Conservation (phyloP, 2,797 vertebrate genomes). For the Morelia viridis region DNA sequence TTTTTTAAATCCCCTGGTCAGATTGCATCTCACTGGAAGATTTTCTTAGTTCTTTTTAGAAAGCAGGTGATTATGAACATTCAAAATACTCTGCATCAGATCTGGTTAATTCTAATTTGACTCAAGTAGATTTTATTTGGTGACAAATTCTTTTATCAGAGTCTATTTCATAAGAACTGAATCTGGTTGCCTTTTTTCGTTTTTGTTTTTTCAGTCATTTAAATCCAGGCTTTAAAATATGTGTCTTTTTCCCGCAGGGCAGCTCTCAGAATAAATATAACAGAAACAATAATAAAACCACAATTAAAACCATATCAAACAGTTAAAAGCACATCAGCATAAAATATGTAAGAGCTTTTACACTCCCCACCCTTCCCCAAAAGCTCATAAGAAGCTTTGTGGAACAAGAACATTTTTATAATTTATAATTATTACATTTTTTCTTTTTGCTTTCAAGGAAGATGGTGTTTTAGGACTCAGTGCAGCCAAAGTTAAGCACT, state of each 20-base stretch:
- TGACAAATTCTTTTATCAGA: neutral
- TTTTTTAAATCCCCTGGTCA: neutral
- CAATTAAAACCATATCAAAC: neutral
- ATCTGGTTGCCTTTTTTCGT: neutral
- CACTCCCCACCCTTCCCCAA: neutral
- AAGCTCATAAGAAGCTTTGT: neutral
- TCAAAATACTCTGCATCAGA: neutral
- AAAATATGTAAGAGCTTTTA: neutral
- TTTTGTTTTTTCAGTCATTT: neutral
- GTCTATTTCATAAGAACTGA: neutral
- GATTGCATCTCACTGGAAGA: neutral
- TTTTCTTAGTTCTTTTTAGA: neutral
- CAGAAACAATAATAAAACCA: neutral
- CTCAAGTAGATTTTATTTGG: neutral
- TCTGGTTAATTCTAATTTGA: neutral
- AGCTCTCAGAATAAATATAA: neutral
- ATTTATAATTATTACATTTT: neutral
- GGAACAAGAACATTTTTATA: neutral
- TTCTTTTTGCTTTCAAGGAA: neutral
- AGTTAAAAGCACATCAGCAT: neutral
- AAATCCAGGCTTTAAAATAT: neutral
- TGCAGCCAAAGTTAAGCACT: neutral
- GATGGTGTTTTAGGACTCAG: neutral
- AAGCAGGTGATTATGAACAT: too few relatives aligned
- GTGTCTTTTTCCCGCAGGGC: neutral